Evolutionary conservation across 1,140 invertebrate genomes (phyloP), one percentile per base, ranked within the genome.

Genomic region (Lepidurus packardi): DNA sequence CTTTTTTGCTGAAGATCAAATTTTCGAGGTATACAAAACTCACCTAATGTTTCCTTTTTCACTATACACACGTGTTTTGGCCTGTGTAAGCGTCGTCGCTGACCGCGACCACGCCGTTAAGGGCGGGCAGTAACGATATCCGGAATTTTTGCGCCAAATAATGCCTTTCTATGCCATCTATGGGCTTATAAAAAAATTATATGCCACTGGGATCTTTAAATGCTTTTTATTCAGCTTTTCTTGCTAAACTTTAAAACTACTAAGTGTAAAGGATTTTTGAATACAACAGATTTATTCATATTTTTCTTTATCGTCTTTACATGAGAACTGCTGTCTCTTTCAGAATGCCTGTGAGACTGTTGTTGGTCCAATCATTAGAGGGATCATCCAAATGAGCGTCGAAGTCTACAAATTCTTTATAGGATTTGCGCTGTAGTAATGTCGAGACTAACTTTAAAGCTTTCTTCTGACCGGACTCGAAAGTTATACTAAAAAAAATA

Each of bases 371-470:
- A 84, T 95, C 92, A 74, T 90, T 86, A 24, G 89, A 86, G 16
- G 93, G 88, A 83, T 96, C 90, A 85, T 97, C 94, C 77, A 96
- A 85, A 86, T 96, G 94, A 85, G 95, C 95, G 85, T 97, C 95
- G 86, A 96, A 97, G 85, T 97, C 94, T 10, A 93, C 85, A 4
- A 97, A 84, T 81, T 91, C 87, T 78, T 90, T 89, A 82, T 92
- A 91, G 0, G 89, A 88, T 42, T 90, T 88, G 16, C 87, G 83
- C 81, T 92, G 90, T 21, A 95, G 83, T 44, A 96, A 85, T 41
- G 87, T 83, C 7, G 91, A 89, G 6, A 92, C 89, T 1, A 89
- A 87, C 77, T 90, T 89, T 34, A 92, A 81, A 0, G 87, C 88
- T 75, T 88, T 82, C 78, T 87, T 82, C 41, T 83, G 81, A 77